Evolutionary conservation across 2,797 vertebrate species (phyloP).

Genomic region (Nothura maculosa): DNA sequence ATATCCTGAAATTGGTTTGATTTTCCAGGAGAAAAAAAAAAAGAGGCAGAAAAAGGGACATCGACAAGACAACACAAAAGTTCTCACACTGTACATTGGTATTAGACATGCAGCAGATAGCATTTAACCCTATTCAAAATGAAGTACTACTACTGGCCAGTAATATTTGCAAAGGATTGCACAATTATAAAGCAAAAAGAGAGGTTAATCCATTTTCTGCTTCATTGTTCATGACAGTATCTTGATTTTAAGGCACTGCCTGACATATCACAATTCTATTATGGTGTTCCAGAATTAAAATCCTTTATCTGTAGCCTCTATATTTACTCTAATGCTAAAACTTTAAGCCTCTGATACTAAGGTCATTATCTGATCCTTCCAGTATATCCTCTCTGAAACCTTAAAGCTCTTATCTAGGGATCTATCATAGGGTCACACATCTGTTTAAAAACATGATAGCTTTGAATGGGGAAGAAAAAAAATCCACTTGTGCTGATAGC

Average conservation of each 20-base stretch:
- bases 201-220: neutral
- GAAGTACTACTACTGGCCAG: neutral
- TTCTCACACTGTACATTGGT: neutral
- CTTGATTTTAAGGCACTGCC: neutral
- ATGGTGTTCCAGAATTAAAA: neutral
- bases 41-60: neutral
- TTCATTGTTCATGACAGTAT: neutral
- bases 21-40: neutral
- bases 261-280: neutral
- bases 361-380: slow-evolving; percentile 24
- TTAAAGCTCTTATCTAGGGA: neutral
- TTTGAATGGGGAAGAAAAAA: neutral
- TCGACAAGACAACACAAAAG: neutral
- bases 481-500: neutral
- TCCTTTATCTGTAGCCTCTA: neutral
- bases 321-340: slow-evolving; percentile 12
- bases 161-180: neutral
- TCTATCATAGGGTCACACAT: neutral
- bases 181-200: neutral
- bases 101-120: neutral
- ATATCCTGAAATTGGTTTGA: neutral
- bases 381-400: neutral
- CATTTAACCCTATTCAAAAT: neutral
- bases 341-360: slow-evolving; percentile 20
- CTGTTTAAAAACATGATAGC: neutral